Percentiles rank a stretch among this genome's conserved stretches.
phyloP scores from a whole-genome alignment of 2,888 invertebrate genomes.

The Incurvaria masculella region DNA sequence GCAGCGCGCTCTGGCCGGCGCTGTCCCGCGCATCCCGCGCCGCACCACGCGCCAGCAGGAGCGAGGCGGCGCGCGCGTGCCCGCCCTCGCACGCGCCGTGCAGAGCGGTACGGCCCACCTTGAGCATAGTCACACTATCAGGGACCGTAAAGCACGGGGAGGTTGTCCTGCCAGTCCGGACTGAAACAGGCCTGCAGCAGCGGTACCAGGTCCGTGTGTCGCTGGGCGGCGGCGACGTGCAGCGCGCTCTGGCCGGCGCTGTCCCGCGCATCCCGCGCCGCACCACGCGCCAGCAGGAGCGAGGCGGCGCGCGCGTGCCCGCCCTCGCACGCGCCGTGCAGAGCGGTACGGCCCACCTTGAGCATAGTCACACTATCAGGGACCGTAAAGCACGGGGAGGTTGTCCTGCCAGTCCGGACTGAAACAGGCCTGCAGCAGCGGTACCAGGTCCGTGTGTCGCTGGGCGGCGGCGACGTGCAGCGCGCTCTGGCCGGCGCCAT shows the following conservation, averaged over 20 bases:
- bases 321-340: slow-evolving; percentile 68
- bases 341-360: slow-evolving; percentile 58
- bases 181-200: slow-evolving; percentile 66
- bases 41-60: slow-evolving; percentile 44
- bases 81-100: slow-evolving; percentile 70
- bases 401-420: slow-evolving; percentile 50
- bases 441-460: slow-evolving; percentile 70
- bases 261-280: slow-evolving; percentile 66
- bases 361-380: no score
- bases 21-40: slow-evolving; percentile 23
- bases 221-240: slow-evolving; percentile 72
- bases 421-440: slow-evolving; percentile 65
- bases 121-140: no score
- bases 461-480: slow-evolving; percentile 75
- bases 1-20: slow-evolving; percentile 71
- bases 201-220: slow-evolving; percentile 70
- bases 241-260: slow-evolving; percentile 70
- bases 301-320: slow-evolving; percentile 64
- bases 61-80: slow-evolving; percentile 24
- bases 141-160: no score
- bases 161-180: slow-evolving; percentile 50
- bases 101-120: slow-evolving; percentile 59
- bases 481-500: slow-evolving; percentile 69
- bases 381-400: no score
- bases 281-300: slow-evolving; percentile 61